These are phyloP conservation scores for Norana najaformis DNA, from an alignment of 2,888 invertebrate genomes.

Conservation along the genomic window DNA sequence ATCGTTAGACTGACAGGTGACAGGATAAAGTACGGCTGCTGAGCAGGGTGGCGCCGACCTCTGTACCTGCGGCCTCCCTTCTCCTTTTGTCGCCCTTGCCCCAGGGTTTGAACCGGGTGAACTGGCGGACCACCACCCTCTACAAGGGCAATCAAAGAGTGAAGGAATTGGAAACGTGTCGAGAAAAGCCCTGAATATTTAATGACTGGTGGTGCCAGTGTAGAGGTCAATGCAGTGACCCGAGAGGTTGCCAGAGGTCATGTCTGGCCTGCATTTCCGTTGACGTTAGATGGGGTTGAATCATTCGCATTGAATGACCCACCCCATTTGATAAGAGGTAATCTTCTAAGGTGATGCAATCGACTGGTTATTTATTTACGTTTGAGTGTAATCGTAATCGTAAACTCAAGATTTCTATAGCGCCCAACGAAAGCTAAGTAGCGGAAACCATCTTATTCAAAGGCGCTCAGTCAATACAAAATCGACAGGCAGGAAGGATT, in stretches of 20 bases:
- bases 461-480: no score
- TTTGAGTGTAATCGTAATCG: neutral
- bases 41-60: neutral
- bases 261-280: neutral
- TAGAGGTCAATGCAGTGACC: neutral
- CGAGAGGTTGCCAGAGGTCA: neutral
- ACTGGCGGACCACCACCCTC: neutral
- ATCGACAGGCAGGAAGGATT: no score
- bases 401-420: no score
- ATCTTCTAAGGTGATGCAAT: neutral
- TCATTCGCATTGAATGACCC: neutral
- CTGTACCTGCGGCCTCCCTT: no score
- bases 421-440: no score
- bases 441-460: no score
- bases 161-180: neutral
- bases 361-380: neutral
- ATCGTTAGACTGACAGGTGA: neutral
- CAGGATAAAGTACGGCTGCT: neutral
- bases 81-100: neutral
- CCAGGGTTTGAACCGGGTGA: neutral
- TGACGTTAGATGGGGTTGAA: constrained; percentile 10
- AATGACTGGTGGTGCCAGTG: neutral
- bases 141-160: neutral
- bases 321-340: neutral
- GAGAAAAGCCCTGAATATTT: neutral